Evolutionary conservation across 2,113 vertebrate genomes (phyloP), one percentile per base, ranked within the genome.

Genomic region (Sphaerodactylus townsendi): DNA sequence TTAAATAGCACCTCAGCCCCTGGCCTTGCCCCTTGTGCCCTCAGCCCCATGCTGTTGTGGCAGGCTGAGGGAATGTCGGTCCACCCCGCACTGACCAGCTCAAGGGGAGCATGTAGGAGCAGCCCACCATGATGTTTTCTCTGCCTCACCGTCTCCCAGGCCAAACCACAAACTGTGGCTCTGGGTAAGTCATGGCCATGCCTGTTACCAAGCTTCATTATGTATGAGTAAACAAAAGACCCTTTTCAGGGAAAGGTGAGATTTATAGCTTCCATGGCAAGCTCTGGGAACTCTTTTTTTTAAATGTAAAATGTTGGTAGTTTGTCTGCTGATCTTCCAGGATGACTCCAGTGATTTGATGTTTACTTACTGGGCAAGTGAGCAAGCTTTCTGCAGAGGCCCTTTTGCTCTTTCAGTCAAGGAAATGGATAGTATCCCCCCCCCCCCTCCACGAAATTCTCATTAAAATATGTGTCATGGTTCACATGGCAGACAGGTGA

Each of bases 401-500:
- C 15, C 44, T 17, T 50, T 68, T 44, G 74, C 46, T 76, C 72
- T 83, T 53, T 76, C 73, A 68, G 73, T 39, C 33, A 83, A 46
- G 62, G 10, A 75, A 75, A 76, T 21, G 11, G 73, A 56, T 72
- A 83, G 44, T 46, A 41, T 72, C 19, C n/a, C n/a, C 7, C 9
- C 68, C n/a, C n/a, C 33, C 5, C 33, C n/a, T n/a, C 15, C 37
- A 48, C 68, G 39, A 39, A 68, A 83, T 68, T 76, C 82, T 83
- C 82, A 83, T 83, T 83, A 83, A 83, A 66, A 76, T 33, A 83
- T 76, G 72, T 76, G 82, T 83, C 73, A 83, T 68, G 82, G 82
- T 83, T 76, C 82, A 83, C 62, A 68, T 69, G 25, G 44, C 72
- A 83, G 72, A 75, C 82, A 83, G 72, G 72, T 83, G 72, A 76